Evolutionary conservation across 2,113 vertebrate species (phyloP), one percentile per base, ranked within the genome.

Genomic region (Callocephalon fimbriatum): DNA sequence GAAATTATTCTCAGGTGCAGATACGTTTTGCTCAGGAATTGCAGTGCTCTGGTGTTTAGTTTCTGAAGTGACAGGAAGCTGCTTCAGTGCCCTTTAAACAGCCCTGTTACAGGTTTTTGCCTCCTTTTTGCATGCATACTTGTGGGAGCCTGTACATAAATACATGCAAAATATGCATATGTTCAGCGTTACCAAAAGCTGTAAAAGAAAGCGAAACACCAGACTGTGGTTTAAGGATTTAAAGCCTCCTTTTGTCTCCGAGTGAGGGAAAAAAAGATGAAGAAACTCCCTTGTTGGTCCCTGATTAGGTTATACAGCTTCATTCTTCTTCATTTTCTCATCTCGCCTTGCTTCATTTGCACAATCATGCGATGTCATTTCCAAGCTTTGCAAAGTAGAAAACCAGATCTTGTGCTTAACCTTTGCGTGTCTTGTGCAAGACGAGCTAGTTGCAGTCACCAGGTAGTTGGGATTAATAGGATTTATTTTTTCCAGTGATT

Each of bases 261-360:
- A 88, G 86, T 47, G 61, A 91, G 68, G 44, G 12, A 74, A 38
- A 45, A 67, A 84, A 83, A 73, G n/a, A 88, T 66, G 65, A 76
- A 78, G 47, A 91, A 77, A 56, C 56, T 20, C 48, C 56, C 70
- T 67, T 44, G 78, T 56, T 68, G 76, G 77, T 80, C 94, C 93
- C 95, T 97, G 94, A 96, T 97, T 93, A 88, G 92, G 93, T 96
- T 95, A 71, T 96, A 88, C 73, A 86, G 96, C 97, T 97, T 94
- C 97, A 98, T 98, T 97, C 92, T 97, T 98, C 97, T 98, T 98
- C 97, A 97, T 98, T 98, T 97, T 98, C 97, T 96, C 94, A 25
- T 97, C 96, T 95, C 79, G 97, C 96, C 85, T 96, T 90, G 98
- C 98, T 98, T 98, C 98, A 97, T 98, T 98, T 98, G 94, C 97